A percentile compares a stretch with the other conserved stretches of the same genome.
Evolutionary conservation across 2,113 vertebrate species (phyloP).

Genomic region (human): DNA sequence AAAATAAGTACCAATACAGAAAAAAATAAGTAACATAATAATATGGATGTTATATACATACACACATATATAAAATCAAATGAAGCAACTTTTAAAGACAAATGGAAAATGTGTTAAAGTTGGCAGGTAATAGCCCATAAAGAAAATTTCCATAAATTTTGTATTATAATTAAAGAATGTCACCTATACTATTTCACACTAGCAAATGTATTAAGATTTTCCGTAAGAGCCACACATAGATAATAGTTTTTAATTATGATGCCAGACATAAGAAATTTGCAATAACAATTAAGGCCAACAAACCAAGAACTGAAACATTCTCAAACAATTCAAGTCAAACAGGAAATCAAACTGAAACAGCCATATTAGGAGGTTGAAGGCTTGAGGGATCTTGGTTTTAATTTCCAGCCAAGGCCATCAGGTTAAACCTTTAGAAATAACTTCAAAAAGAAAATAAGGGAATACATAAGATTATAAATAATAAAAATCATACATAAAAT

Average conservation of each 20-base stretch:
- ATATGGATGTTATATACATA: neutral
- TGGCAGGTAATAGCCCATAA: neutral
- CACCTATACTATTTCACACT: neutral
- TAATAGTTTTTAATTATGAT: neutral
- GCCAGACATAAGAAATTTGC: neutral
- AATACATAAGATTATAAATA: neutral
- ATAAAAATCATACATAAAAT: neutral
- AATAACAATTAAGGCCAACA: slow-evolving; percentile 25
- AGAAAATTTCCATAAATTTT: slow-evolving; percentile 5
- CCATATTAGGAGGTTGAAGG: neutral
- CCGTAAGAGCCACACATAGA: neutral
- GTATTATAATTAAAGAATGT: neutral
- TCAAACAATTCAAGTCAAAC: neutral
- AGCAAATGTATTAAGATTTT: neutral
- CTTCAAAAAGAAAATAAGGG: neutral
- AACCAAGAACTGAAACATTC: neutral
- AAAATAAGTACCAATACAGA: neutral
- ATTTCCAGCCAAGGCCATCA: neutral
- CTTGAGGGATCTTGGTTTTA: neutral
- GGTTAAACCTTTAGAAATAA: neutral
- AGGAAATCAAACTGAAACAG: slow-evolving; percentile 26
- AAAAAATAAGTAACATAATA: neutral
- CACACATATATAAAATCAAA: neutral
- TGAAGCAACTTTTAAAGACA: neutral
- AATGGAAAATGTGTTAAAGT: neutral